These are phyloP conservation scores for Porites cylindrica DNA, from an alignment of 92 coral and sea anemone species.

Conservation along the genomic window DNA sequence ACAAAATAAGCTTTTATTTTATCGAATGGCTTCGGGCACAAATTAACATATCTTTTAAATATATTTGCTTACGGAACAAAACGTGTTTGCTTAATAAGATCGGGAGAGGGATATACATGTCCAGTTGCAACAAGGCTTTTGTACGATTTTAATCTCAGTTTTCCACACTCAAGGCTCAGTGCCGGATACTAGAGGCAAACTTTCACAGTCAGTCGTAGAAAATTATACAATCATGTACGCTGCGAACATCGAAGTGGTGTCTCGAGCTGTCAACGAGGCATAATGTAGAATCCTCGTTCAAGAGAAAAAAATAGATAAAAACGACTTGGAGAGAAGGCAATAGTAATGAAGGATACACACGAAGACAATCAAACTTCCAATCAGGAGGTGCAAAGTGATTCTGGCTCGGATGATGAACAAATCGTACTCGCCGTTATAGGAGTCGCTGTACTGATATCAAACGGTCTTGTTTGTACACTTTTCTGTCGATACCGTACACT, in stretches of 20 bases:
- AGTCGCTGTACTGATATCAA: constrained; percentile 73
- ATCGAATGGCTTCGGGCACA: constrained; percentile 18
- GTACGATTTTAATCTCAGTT: not conserved
- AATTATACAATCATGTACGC: too few relatives aligned
- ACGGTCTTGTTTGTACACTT: constrained; percentile 82
- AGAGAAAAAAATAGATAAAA: not conserved
- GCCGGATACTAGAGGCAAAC: too few relatives aligned
- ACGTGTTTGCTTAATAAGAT: constrained; percentile 40
- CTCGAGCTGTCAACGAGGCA: too few relatives aligned
- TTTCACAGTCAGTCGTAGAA: too few relatives aligned
- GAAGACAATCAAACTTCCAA: not conserved
- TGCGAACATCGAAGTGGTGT: too few relatives aligned
- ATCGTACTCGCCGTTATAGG: constrained; percentile 76
- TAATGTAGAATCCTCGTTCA: not conserved
- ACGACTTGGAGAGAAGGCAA: not conserved
- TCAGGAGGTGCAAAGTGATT: not conserved
- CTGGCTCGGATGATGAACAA: not conserved
- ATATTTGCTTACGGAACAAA: constrained; percentile 42
- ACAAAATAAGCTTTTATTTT: constrained; percentile 31
- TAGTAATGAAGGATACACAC: constrained; percentile 4
- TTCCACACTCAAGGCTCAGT: not conserved
- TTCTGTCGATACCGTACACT: constrained; percentile 73
- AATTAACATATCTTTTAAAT: constrained; percentile 52
- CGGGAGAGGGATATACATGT: constrained; percentile 35
- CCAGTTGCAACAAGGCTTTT: constrained; percentile 9